Percentiles rank a stretch among this genome's conserved stretches.
Conservation (phyloP, 2,888 invertebrate genomes). For the Desoria tigrina region DNA sequence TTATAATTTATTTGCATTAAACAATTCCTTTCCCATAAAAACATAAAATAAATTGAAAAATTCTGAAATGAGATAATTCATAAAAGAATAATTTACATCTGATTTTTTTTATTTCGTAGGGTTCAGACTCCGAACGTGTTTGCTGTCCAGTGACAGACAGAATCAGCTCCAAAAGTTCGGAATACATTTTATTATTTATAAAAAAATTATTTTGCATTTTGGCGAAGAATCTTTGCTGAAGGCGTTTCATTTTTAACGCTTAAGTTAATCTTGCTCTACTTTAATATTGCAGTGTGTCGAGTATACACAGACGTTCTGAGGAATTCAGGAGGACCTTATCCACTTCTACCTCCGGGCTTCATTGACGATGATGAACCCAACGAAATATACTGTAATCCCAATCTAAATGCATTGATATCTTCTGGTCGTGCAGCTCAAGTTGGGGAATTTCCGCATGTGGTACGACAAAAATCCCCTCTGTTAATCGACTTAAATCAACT, state of each 20-base stretch:
- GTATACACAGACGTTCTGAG: slow-evolving; percentile 19
- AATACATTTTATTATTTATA: slow-evolving; percentile 16
- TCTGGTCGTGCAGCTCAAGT: slow-evolving; percentile 19
- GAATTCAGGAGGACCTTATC: slow-evolving; percentile 1
- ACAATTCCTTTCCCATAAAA: too few relatives aligned
- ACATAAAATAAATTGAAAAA: too few relatives aligned
- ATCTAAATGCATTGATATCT: slow-evolving; percentile 23
- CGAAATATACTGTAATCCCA: slow-evolving; percentile 20
- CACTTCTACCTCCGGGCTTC: slow-evolving; percentile 26
- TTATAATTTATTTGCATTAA: too few relatives aligned
- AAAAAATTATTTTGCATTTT: neutral
- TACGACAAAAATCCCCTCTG: neutral
- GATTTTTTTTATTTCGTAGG: too few relatives aligned
- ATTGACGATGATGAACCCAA: slow-evolving; percentile 19
- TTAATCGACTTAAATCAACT: neutral
- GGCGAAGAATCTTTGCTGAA: too few relatives aligned
- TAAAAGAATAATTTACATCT: too few relatives aligned
- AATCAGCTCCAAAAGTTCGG: slow-evolving; percentile 22
- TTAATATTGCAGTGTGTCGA: slow-evolving; percentile 17
- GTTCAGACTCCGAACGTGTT: slow-evolving; percentile 5
- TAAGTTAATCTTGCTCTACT: neutral
- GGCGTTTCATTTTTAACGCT: too few relatives aligned
- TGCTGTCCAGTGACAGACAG: slow-evolving; percentile 35
- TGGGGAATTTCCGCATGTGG: slow-evolving; percentile 25
- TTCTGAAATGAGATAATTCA: too few relatives aligned